Base-by-base conservation (phyloP, 1,140 invertebrate species). In the Steinernema feltiae region DNA sequence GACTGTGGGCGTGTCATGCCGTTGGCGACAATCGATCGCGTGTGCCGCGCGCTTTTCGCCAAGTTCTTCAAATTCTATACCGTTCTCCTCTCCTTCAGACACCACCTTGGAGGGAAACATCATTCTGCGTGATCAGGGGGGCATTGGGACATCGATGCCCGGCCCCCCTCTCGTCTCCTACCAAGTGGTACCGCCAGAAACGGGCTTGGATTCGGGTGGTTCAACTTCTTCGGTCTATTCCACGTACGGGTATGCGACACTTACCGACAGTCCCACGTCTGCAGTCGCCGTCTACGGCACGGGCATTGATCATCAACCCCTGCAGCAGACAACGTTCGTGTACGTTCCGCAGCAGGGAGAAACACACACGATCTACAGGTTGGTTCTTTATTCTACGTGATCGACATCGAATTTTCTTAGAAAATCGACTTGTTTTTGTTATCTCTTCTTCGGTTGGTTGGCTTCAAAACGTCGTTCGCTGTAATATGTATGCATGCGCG, bases 101-200 rank as follows among this genome's bases (percentile, higher is more conserved):
- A 63, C 53, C 53, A 63, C 53, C 53, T 63, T 63, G 53, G 53
- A 63, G 53, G 53, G 53, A 63, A 63, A 63, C 53, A 63, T 63
- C 53, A 63, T 63, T 27, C 53, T 63, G 53, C 53, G 53, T 27
- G 53, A 63, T 63, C 53, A 63, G 53, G 53, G 53, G 53, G 53
- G 53, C 53, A 7, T 63, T 21, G 53, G 53, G 53, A 21, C 24
- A 3, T 27, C 53, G 7, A 63, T 63, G 53, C 53, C 53, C 53
- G 24, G 53, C 53, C 53, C 53, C 53, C 53, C 53, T 15, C 53
- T 63, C 53, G 53, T 63, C 15, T 63, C 53, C 24, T 63, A 63
- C 53, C 53, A 63, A 27, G 53, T 63, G 53, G 53, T 63, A 17
- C 53, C 53, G 24, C 53, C 53, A 63, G 53, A 63, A 63, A 63